These are phyloP conservation scores for Trichomycterus rosablanca DNA, from an alignment of 2,113 vertebrate genomes.

Conservation along the genomic window DNA sequence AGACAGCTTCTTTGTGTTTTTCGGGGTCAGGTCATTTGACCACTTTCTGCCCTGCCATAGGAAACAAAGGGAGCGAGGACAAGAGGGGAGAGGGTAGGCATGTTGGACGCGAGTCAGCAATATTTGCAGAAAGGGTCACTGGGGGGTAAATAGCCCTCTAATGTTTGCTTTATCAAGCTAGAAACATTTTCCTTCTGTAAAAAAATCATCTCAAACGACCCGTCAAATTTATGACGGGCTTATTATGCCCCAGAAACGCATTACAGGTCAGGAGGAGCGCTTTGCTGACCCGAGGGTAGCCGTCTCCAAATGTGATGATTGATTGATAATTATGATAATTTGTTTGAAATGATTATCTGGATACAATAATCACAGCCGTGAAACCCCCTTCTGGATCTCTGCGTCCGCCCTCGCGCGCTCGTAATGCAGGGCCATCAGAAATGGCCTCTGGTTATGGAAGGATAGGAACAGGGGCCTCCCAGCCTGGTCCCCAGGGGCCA, in stretches of 20 bases:
- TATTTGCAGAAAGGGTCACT: constrained; percentile 9
- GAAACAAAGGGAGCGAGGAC: constrained; percentile 4
- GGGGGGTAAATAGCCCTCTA: constrained; percentile 34
- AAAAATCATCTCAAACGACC: constrained; percentile 63
- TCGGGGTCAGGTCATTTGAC: constrained; percentile 8
- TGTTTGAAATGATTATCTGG: constrained; percentile 90
- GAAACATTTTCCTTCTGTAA: constrained; percentile 58
- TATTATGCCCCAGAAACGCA: constrained; percentile 75
- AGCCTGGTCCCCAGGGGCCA: constrained; percentile 53
- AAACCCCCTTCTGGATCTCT: constrained; percentile 46
- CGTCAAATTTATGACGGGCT: constrained; percentile 76
- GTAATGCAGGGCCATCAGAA: constrained; percentile 60
- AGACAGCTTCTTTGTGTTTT: background rate
- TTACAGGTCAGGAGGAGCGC: constrained; percentile 82
- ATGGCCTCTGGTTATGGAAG: constrained; percentile 69
- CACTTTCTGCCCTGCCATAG: background rate
- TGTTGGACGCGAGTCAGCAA: constrained; percentile 3
- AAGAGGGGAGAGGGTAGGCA: background rate
- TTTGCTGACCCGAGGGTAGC: constrained; percentile 52
- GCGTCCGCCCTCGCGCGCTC: constrained; percentile 21
- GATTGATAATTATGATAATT: constrained; percentile 98
- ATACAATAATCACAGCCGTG: constrained; percentile 72
- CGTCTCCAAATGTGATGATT: constrained; percentile 76
- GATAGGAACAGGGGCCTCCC: constrained; percentile 56
- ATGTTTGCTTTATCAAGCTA: constrained; percentile 49